Evolutionary conservation across 2,113 vertebrate species (phyloP).

Genomic region (Halcyon malimbica): DNA sequence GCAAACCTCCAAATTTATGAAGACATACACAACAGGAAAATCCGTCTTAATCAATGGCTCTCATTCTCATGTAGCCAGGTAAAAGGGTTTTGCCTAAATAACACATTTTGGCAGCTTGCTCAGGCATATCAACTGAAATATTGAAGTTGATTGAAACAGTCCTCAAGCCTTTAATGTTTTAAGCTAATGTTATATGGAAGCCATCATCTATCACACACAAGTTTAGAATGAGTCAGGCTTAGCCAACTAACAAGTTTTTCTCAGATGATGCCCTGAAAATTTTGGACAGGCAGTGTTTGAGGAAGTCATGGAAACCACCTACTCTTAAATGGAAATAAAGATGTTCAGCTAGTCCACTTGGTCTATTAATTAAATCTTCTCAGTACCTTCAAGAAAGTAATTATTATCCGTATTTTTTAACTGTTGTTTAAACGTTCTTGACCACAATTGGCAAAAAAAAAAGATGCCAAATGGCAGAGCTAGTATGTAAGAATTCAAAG

Average conservation of each 20-base stretch:
- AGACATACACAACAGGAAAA: not conserved
- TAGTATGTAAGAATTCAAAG: not conserved
- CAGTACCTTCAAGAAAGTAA: not conserved
- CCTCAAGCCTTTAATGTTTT: constrained; percentile 55
- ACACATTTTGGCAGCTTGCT: constrained; percentile 24
- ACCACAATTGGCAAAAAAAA: not conserved
- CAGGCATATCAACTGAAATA: constrained; percentile 18
- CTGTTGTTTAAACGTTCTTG: not conserved
- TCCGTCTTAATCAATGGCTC: not conserved
- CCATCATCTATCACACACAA: constrained; percentile 24
- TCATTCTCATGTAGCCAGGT: not conserved
- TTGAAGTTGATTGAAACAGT: constrained; percentile 31
- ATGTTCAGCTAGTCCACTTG: not conserved
- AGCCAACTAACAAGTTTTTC: not conserved
- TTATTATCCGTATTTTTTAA: too few relatives aligned
- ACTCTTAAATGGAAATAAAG: not conserved
- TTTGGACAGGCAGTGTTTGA: not conserved
- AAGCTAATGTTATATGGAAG: constrained; percentile 51
- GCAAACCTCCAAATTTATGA: not conserved
- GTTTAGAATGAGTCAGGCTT: not conserved
- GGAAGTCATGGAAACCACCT: not conserved
- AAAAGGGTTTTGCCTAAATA: constrained; percentile 49
- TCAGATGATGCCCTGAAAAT: not conserved
- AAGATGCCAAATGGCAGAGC: not conserved
- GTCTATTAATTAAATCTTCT: not conserved